These are phyloP conservation scores for Epirrita christyi DNA, from an alignment of 2,888 invertebrate species.

Conservation along the genomic window DNA sequence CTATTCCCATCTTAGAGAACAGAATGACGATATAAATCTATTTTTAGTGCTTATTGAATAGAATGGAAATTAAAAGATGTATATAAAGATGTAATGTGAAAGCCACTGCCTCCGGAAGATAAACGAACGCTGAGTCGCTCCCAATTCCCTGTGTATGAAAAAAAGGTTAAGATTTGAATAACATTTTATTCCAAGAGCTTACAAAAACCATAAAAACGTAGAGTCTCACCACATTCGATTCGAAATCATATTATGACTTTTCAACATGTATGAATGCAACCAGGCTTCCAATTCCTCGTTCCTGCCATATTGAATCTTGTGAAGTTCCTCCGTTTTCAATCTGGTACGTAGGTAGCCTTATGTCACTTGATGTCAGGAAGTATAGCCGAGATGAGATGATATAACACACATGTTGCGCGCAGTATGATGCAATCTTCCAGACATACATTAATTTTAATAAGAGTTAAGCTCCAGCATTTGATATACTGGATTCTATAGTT, in stretches of 20 bases:
- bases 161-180: constrained; percentile 57
- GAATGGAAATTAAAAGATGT: constrained; percentile 12
- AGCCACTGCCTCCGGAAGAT: constrained; percentile 27
- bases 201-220: constrained; percentile 65
- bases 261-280: constrained; percentile 76
- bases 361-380: constrained; percentile 66
- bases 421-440: constrained; percentile 58
- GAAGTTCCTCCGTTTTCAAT: constrained; percentile 75
- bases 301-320: constrained; percentile 74
- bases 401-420: constrained; percentile 76
- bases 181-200: constrained; percentile 62
- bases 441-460: constrained; percentile 74
- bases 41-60: constrained; percentile 12
- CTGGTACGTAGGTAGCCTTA: constrained; percentile 55
- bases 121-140: constrained; percentile 39
- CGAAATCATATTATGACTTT: constrained; percentile 77
- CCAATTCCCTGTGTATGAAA: constrained; percentile 46
- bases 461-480: constrained; percentile 61
- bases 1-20: constrained; percentile 3
- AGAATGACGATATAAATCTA: constrained; percentile 1
- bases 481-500: constrained; percentile 49
- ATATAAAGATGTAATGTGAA: constrained; percentile 25
- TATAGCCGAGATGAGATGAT: constrained; percentile 67
- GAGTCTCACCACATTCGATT: constrained; percentile 70
- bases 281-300: constrained; percentile 66